Percentiles rank a stretch among this genome's conserved stretches.
phyloP scores from a whole-genome alignment of 2,888 invertebrate genomes.

The Cheilosia impressa region DNA sequence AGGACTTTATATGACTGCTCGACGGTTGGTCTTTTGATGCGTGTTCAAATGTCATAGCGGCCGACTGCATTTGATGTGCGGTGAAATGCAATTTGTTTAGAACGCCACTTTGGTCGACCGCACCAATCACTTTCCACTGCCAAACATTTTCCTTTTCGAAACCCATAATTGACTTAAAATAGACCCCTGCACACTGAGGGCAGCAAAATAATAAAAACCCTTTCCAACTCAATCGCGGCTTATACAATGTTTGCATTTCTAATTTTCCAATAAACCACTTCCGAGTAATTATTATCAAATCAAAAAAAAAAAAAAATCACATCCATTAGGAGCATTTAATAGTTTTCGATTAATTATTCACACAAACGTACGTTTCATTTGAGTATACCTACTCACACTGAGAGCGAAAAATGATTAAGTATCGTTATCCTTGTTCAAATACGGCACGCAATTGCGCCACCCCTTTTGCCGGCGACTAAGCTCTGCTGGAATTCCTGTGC shows the following conservation, averaged over 20 bases:
- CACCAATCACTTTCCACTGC: too few relatives aligned
- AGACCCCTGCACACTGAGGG: neutral
- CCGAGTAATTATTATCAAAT: slow-evolving; percentile 23
- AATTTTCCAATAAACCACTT: slow-evolving; percentile 30
- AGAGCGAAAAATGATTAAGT: slow-evolving; percentile 20
- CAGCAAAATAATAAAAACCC: neutral
- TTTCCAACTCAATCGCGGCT: too few relatives aligned
- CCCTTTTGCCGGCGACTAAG: neutral
- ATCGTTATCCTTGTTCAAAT: slow-evolving; percentile 50
- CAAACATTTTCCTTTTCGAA: too few relatives aligned
- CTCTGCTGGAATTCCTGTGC: slow-evolving; percentile 55
- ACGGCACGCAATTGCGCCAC: slow-evolving; percentile 55
- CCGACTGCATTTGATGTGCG: neutral
- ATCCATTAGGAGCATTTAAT: slow-evolving; percentile 52
- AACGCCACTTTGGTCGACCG: neutral
- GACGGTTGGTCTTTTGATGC: too few relatives aligned
- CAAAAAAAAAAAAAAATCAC: neutral
- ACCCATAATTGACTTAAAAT: too few relatives aligned
- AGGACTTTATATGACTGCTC: neutral
- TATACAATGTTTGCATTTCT: slow-evolving; percentile 19
- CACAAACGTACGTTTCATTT: neutral
- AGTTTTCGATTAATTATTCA: slow-evolving; percentile 60
- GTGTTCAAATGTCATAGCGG: too few relatives aligned
- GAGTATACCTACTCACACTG: neutral
- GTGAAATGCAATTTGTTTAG: neutral